These are phyloP conservation scores for Picathartes gymnocephalus DNA, from an alignment of 2,113 vertebrate genomes.

Conservation along the genomic window DNA sequence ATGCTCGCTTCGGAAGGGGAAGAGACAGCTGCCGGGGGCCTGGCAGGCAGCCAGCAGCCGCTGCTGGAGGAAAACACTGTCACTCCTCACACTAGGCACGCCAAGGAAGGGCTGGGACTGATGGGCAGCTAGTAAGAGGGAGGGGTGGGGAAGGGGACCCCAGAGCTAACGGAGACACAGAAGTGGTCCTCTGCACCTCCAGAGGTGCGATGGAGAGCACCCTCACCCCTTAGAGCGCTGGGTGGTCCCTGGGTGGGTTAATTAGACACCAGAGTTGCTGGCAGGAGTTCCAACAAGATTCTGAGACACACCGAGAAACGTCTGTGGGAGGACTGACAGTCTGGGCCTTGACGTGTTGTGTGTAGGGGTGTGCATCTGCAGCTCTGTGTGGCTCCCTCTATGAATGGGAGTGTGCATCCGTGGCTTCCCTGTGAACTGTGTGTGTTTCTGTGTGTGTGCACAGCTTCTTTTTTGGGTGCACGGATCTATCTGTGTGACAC, in stretches of 20 bases:
- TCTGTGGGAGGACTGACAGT: background rate
- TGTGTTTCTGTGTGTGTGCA: accelerated
- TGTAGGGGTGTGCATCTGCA: background rate
- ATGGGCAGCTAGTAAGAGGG: background rate
- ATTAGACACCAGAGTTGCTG: background rate
- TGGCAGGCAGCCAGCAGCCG: background rate
- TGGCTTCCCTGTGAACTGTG: background rate
- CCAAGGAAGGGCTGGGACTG: background rate
- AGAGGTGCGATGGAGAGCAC: background rate
- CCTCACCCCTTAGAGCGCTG: accelerated
- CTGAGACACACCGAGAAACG: accelerated
- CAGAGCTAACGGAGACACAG: background rate
- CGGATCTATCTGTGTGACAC: accelerated
- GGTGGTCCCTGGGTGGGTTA: background rate
- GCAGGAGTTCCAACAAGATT: background rate
- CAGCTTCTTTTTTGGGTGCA: background rate
- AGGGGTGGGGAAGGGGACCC: background rate
- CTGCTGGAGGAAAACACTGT: background rate
- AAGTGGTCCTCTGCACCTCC: background rate
- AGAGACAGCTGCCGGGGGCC: background rate
- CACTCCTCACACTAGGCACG: background rate
- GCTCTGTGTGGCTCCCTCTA: background rate
- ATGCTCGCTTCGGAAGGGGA: background rate
- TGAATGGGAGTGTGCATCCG: background rate
- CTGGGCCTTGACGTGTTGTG: accelerated